Conservation (phyloP, 1,140 invertebrate species). For the Drosophila gunungcola region DNA sequence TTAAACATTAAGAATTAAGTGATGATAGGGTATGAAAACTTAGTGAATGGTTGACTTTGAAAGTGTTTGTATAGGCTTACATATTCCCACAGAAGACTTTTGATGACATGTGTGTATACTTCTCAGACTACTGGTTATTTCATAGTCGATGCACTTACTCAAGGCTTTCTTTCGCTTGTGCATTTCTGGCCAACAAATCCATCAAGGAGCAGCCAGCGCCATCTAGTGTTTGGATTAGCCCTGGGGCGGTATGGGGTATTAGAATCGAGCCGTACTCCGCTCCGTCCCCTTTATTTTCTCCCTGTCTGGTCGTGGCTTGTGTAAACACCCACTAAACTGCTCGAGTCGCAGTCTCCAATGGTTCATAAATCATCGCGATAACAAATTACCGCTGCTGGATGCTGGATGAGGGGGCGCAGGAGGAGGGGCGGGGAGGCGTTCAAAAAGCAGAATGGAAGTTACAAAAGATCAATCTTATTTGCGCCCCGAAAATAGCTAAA, state of each 20-base stretch:
- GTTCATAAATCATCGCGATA: constrained; percentile 84
- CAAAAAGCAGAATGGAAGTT: constrained; percentile 76
- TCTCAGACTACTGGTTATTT: neutral
- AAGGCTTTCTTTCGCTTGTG: neutral
- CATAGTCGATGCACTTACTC: neutral
- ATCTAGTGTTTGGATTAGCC: constrained; percentile 53
- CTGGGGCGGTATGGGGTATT: constrained; percentile 51
- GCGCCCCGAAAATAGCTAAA: constrained; percentile 72
- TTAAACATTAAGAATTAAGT: too few relatives aligned
- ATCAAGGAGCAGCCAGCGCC: constrained; percentile 70
- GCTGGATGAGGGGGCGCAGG: constrained; percentile 3
- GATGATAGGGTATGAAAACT: too few relatives aligned
- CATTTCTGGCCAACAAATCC: constrained; percentile 66
- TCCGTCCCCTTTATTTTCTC: neutral
- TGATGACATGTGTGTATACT: neutral
- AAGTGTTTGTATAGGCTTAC: too few relatives aligned
- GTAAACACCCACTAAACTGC: constrained; percentile 81
- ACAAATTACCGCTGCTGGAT: constrained; percentile 80
- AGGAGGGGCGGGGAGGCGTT: constrained; percentile 5
- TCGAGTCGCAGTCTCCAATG: constrained; percentile 49
- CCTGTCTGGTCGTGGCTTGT: constrained; percentile 44
- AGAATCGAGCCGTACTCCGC: constrained; percentile 53
- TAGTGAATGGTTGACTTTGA: too few relatives aligned
- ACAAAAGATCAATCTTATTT: constrained; percentile 84
- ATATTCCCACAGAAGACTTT: neutral